Evolutionary conservation across 2,113 vertebrate species (phyloP).

Genomic region (Callionymus lyra): DNA sequence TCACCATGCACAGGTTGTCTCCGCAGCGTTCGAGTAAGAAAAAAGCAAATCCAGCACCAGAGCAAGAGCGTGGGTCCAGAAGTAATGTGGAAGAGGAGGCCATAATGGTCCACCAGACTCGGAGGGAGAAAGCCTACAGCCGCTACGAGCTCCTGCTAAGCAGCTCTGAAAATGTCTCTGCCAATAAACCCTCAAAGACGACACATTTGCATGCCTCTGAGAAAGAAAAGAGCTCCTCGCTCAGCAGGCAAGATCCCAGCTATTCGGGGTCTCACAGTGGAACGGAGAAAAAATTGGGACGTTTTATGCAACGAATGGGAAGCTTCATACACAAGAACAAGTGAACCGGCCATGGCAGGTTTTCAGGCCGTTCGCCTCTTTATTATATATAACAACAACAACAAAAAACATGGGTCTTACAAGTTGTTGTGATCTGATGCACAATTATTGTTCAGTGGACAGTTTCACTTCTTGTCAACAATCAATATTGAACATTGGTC

Average conservation of each 20-base stretch:
- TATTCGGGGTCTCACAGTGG: slow-evolving; percentile 48
- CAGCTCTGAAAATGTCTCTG: no score
- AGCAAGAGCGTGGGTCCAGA: slow-evolving; percentile 11
- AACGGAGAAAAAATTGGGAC: slow-evolving; percentile 78
- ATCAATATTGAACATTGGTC: no score
- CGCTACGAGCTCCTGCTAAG: slow-evolving; percentile 74
- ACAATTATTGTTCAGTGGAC: no score
- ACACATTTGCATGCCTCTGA: slow-evolving; percentile 29
- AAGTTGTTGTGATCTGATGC: no score
- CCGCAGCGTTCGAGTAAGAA: slow-evolving; percentile 36
- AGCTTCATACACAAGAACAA: slow-evolving; percentile 80
- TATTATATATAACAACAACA: no score
- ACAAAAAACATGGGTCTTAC: no score
- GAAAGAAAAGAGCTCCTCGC: slow-evolving; percentile 45
- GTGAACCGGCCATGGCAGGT: slow-evolving; percentile 18
- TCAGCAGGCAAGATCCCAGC: no score
- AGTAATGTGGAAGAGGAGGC: slow-evolving; percentile 1
- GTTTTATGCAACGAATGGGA: slow-evolving; percentile 81
- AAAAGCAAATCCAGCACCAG: slow-evolving; percentile 9
- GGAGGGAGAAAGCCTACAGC: slow-evolving; percentile 62
- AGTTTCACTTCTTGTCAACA: no score
- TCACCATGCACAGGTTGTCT: slow-evolving; percentile 14
- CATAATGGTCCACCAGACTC: background rate
- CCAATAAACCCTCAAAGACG: no score
- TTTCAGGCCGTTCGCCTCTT: slow-evolving; percentile 3